A percentile compares a stretch with the other conserved stretches of the same genome.
Evolutionary conservation across 2,888 invertebrate species (phyloP).

Genomic region (Nemurella pictetii): DNA sequence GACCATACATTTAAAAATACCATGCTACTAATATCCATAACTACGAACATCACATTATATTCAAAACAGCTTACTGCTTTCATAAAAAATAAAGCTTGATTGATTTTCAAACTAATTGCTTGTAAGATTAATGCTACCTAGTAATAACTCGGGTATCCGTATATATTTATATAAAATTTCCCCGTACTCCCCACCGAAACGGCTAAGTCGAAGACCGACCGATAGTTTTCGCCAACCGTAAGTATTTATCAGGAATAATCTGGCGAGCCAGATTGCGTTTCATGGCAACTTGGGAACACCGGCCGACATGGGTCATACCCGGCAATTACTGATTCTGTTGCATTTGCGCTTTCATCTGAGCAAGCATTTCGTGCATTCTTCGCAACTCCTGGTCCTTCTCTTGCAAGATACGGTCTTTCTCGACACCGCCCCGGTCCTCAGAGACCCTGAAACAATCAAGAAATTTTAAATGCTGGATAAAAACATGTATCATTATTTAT

Average conservation of each 20-base stretch:
- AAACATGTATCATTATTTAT: too few relatives aligned
- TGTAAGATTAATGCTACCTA: neutral
- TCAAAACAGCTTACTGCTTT: neutral
- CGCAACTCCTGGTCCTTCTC: constrained; percentile 92
- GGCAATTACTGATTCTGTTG: constrained; percentile 56
- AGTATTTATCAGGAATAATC: neutral
- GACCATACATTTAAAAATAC: neutral
- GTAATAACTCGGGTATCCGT: neutral
- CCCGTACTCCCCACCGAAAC: neutral
- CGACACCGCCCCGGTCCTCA: constrained; percentile 49
- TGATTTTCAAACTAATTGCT: neutral
- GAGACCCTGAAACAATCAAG: constrained; percentile 17
- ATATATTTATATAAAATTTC: neutral
- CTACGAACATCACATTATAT: neutral
- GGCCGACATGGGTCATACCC: neutral
- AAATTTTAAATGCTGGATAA: too few relatives aligned
- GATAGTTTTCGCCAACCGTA: neutral
- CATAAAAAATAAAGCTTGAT: neutral
- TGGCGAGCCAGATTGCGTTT: neutral
- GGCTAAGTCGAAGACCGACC: neutral
- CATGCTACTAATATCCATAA: neutral
- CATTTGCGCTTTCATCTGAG: constrained; percentile 96
- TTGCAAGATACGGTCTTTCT: constrained; percentile 81
- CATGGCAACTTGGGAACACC: neutral
- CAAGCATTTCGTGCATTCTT: constrained; percentile 94